Evolutionary conservation across 1,140 invertebrate genomes (phyloP).

Genomic region (Penaeus indicus): DNA sequence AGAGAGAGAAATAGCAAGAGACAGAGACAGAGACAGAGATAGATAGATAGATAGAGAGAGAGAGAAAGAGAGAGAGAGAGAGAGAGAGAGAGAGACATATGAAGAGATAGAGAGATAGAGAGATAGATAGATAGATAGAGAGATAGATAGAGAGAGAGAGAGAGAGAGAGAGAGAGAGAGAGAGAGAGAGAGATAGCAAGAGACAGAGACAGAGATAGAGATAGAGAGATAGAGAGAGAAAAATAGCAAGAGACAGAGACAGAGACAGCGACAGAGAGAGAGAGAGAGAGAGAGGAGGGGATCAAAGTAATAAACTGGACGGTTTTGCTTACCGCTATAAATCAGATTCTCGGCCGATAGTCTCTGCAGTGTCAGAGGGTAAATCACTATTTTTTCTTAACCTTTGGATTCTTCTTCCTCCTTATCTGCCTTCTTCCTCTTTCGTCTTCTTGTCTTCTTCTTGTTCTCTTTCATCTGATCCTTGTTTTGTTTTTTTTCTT

Average conservation of each 20-base stretch:
- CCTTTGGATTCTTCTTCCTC: neutral
- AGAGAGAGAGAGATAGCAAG: neutral
- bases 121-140: neutral
- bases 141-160: neutral
- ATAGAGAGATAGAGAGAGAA: neutral
- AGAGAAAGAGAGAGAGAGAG: no score
- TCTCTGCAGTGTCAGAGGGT: neutral
- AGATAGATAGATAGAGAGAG: no score
- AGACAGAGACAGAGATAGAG: neutral
- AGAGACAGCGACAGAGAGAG: neutral
- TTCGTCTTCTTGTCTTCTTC: neutral
- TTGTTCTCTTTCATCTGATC: neutral
- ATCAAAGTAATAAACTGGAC: no score
- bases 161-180: neutral
- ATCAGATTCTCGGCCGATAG: no score
- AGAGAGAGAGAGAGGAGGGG: neutral
- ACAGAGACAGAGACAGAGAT: neutral
- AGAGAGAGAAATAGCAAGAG: no score
- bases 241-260: constrained; percentile 10
- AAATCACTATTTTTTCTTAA: constrained; percentile 29
- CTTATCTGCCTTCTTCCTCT: neutral
- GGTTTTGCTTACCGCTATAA: no score
- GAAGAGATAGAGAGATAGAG: neutral
- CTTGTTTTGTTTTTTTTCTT: neutral
- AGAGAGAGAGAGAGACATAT: no score